Percentiles rank a stretch among this genome's conserved stretches.
phyloP scores from a whole-genome alignment of 2,797 vertebrate species.

The Myioborus melanocephalus region DNA sequence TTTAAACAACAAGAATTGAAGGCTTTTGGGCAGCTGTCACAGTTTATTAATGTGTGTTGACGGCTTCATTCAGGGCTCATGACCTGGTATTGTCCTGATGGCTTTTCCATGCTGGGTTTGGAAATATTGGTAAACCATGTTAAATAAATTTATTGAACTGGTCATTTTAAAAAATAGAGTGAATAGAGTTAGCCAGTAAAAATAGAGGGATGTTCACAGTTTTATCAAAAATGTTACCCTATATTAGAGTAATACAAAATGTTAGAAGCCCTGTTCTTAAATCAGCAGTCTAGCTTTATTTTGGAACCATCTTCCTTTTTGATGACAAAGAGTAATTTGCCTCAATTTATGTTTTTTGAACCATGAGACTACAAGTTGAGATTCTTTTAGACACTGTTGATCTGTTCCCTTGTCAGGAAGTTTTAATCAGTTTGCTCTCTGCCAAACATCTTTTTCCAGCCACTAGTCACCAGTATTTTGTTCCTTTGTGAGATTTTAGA shows the following conservation, averaged over 20 bases:
- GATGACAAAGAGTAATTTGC: constrained; percentile 41
- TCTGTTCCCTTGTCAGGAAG: not conserved
- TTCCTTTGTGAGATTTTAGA: not conserved
- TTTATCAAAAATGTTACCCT: constrained; percentile 41
- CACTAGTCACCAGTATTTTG: not conserved
- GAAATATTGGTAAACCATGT: constrained; percentile 64
- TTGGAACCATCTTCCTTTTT: constrained; percentile 50
- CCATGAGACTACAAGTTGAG: not conserved
- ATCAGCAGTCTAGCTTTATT: constrained; percentile 58
- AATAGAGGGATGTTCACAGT: constrained; percentile 41
- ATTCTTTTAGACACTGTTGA: not conserved
- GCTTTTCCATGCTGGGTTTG: constrained; percentile 65
- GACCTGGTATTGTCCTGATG: constrained; percentile 63
- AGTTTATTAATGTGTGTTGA: constrained; percentile 84
- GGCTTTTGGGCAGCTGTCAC: constrained; percentile 84
- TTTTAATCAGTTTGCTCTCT: not conserved
- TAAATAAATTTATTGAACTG: constrained; percentile 52
- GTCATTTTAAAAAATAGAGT: constrained; percentile 30
- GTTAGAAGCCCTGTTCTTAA: constrained; percentile 43
- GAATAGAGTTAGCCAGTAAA: constrained; percentile 75
- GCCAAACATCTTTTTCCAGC: not conserved
- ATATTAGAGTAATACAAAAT: constrained; percentile 47
- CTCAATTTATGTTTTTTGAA: constrained; percentile 25
- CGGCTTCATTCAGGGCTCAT: constrained; percentile 80
- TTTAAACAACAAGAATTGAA: constrained; percentile 85